These are phyloP conservation scores for Balaeniceps rex DNA, from an alignment of 2,113 vertebrate genomes.

Conservation along the genomic window DNA sequence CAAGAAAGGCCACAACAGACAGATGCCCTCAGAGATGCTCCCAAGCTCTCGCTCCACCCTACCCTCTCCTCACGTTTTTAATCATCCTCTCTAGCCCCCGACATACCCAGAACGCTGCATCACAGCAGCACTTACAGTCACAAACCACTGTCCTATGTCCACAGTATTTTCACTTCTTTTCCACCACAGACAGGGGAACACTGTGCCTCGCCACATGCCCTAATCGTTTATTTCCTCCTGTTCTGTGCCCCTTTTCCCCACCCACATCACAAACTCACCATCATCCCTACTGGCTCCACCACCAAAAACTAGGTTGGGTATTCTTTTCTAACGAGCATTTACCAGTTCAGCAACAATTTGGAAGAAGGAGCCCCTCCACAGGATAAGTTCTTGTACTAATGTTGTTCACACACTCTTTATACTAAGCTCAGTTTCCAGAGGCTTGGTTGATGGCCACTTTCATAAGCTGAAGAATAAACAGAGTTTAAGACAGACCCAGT, in stretches of 20 bases:
- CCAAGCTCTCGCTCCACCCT: not conserved
- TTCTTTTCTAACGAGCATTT: not conserved
- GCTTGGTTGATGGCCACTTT: not conserved
- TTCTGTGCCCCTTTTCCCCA: not conserved
- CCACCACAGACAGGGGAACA: not conserved
- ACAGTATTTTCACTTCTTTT: not conserved
- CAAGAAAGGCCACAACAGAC: not conserved
- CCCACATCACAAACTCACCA: not conserved
- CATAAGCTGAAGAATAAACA: constrained; percentile 25
- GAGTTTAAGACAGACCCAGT: not conserved
- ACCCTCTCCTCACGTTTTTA: not conserved
- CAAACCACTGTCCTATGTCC: not conserved
- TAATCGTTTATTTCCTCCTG: not conserved
- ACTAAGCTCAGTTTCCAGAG: not conserved
- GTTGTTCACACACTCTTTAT: not conserved
- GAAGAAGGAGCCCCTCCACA: not conserved
- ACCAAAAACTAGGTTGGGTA: not conserved
- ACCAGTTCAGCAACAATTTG: not conserved
- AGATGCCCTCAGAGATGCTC: not conserved
- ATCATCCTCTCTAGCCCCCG: not conserved
- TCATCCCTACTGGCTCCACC: not conserved
- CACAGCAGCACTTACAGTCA: not conserved
- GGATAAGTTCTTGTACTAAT: not conserved
- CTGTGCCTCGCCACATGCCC: not conserved
- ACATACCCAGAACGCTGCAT: not conserved